These are phyloP conservation scores for Calephelis virginiensis DNA, from an alignment of 1,140 invertebrate genomes.

Conservation along the genomic window DNA sequence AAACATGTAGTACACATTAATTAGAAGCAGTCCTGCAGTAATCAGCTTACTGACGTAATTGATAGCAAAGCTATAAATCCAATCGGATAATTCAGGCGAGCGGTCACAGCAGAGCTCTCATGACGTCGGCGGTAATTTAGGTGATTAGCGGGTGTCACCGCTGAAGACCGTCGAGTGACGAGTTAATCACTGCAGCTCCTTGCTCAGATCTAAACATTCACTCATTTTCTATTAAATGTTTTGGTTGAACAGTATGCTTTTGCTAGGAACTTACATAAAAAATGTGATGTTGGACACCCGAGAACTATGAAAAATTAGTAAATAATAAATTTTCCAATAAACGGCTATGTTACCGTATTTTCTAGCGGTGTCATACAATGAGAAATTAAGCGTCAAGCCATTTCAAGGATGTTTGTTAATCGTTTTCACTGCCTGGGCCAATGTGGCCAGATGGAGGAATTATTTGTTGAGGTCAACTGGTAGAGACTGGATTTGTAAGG, in stretches of 20 bases:
- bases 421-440: too few relatives aligned
- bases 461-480: too few relatives aligned
- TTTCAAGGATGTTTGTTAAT: too few relatives aligned
- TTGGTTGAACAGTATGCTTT: background rate
- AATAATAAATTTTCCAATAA: too few relatives aligned
- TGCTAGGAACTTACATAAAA: too few relatives aligned
- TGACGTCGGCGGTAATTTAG: slow-evolving; percentile 38
- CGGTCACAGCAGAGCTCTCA: slow-evolving; percentile 25
- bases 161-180: slow-evolving; percentile 28
- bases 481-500: too few relatives aligned
- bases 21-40: background rate
- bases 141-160: slow-evolving; percentile 42
- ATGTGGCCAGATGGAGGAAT: too few relatives aligned
- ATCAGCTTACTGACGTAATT: slow-evolving; percentile 10
- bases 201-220: slow-evolving; percentile 5
- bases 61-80: slow-evolving; percentile 34
- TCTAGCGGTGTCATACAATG: too few relatives aligned
- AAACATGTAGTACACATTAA: background rate
- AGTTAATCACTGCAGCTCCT: slow-evolving; percentile 26
- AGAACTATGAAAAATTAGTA: too few relatives aligned
- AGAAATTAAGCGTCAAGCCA: too few relatives aligned
- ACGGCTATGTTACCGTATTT: too few relatives aligned
- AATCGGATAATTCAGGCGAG: slow-evolving; percentile 35
- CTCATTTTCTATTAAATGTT: background rate
- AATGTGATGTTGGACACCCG: too few relatives aligned